These are phyloP conservation scores for Blera fallax DNA, from an alignment of 2,888 invertebrate genomes.

Conservation along the genomic window DNA sequence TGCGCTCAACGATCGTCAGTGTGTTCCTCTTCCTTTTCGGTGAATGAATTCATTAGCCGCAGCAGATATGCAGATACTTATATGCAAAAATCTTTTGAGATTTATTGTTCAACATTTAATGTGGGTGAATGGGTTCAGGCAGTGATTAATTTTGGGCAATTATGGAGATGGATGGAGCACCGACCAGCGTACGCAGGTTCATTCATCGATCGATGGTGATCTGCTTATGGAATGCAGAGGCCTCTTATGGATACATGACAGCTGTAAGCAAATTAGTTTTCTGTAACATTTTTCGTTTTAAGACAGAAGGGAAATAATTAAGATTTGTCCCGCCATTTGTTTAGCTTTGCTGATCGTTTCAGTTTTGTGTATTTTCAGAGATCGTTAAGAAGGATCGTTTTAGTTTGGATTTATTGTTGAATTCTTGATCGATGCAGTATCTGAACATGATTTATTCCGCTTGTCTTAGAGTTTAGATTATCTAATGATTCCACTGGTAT, in stretches of 20 bases:
- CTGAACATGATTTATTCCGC: not conserved
- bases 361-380: not conserved
- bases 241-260: constrained; percentile 7
- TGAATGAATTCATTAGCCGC: constrained; percentile 68
- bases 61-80: constrained; percentile 17
- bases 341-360: not conserved
- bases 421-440: not conserved
- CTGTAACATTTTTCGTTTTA: not conserved
- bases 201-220: constrained; percentile 56
- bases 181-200: constrained; percentile 46
- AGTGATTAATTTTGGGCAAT: constrained; percentile 72
- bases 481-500: not conserved
- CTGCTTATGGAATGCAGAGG: constrained; percentile 50
- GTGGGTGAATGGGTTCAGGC: constrained; percentile 72
- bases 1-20: not conserved
- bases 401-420: not conserved
- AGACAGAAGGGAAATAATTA: constrained; percentile 17
- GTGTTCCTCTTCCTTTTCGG: constrained; percentile 41
- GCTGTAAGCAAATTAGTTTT: constrained; percentile 64
- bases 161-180: constrained; percentile 66
- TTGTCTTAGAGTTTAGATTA: not conserved
- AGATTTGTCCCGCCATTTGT: too few species aligned
- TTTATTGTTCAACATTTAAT: constrained; percentile 70
- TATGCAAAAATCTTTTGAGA: constrained; percentile 66
- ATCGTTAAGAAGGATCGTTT: not conserved